These are phyloP conservation scores for Lipotes vexillifer DNA, from an alignment of 2,113 vertebrate genomes.

Conservation along the genomic window DNA sequence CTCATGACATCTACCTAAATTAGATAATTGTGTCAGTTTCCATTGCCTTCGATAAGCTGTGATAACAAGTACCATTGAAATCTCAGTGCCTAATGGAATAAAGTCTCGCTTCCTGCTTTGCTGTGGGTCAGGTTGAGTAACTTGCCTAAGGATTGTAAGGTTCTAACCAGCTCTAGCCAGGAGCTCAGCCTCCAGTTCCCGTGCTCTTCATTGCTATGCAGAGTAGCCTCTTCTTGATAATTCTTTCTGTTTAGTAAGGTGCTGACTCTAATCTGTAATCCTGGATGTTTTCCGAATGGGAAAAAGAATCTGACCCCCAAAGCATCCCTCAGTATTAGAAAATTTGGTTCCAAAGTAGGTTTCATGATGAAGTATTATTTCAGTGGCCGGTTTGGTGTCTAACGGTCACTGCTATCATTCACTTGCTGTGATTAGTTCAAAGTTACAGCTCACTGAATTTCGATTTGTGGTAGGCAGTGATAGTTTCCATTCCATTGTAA, in stretches of 20 bases:
- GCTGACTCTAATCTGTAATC: not conserved
- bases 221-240: not conserved
- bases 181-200: not conserved
- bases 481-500: not conserved
- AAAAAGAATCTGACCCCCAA: not conserved
- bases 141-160: not conserved
- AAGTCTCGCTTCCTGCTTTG: not conserved
- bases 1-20: not conserved
- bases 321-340: not conserved
- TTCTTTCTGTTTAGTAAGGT: not conserved
- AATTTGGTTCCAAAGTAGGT: constrained; percentile 19
- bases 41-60: not conserved
- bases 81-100: not conserved
- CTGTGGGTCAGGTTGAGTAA: not conserved
- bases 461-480: not conserved
- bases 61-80: not conserved
- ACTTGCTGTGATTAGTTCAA: not conserved
- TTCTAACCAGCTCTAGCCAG: not conserved
- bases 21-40: not conserved
- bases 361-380: not conserved
- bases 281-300: not conserved
- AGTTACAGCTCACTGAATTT: not conserved
- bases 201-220: not conserved
- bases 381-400: not conserved
- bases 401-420: not conserved